Evolutionary conservation across 2,113 vertebrate species (phyloP).

Genomic region (Micronycteris hirsuta): DNA sequence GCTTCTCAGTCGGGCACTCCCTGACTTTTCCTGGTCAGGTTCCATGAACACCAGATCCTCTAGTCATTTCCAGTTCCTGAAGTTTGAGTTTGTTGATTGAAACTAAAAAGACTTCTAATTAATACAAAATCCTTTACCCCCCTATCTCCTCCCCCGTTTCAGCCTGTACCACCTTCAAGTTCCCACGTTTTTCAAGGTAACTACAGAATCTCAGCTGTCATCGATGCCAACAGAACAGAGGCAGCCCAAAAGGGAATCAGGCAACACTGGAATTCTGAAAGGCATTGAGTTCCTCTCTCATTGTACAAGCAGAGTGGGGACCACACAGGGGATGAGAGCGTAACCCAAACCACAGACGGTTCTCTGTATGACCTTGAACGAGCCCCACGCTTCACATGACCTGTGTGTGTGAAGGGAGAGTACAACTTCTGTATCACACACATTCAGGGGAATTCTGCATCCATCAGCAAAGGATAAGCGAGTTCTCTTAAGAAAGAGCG

Average conservation of each 20-base stretch:
- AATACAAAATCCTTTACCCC: neutral
- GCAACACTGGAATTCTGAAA: neutral
- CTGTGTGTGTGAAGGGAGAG: neutral
- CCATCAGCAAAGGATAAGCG: neutral
- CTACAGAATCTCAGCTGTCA: neutral
- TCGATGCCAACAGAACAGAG: neutral
- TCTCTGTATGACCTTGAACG: neutral
- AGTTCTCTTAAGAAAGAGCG: neutral
- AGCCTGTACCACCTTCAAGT: fast-evolving
- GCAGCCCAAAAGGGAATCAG: neutral
- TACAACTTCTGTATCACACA: neutral
- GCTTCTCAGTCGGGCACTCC: neutral
- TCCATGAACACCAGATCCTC: neutral
- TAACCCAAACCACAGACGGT: fast-evolving
- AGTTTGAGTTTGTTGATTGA: neutral
- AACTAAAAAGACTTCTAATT: neutral
- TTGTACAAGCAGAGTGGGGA: neutral
- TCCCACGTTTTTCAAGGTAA: neutral
- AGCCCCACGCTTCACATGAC: neutral
- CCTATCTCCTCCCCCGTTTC: neutral
- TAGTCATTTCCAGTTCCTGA: neutral
- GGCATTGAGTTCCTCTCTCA: neutral
- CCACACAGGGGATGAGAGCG: fast-evolving
- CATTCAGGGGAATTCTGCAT: neutral
- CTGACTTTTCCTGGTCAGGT: neutral